Conservation (phyloP, 1,140 invertebrate genomes). For the Aphidius gifuensis region DNA sequence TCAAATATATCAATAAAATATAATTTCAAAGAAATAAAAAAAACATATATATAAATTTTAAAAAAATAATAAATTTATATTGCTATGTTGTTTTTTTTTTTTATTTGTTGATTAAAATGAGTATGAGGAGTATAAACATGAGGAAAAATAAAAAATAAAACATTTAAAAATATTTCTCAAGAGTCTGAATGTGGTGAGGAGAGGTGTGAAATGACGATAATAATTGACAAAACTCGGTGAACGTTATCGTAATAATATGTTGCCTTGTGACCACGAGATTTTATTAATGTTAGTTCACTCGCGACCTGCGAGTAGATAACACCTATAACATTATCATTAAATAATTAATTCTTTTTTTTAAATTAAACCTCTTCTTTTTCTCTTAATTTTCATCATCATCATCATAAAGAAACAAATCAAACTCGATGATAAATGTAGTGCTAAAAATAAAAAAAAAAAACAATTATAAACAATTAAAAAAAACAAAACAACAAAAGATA, state of each 20-base stretch:
- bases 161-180: background rate
- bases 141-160: too few species aligned
- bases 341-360: background rate
- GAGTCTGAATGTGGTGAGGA: slow-evolving; percentile 8
- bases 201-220: slow-evolving; percentile 43
- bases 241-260: slow-evolving; percentile 31
- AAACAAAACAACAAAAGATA: background rate
- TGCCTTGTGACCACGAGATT: slow-evolving; percentile 15
- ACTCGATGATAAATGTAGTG: background rate
- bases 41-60: too few species aligned
- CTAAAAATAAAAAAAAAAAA: background rate
- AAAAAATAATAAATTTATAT: too few species aligned
- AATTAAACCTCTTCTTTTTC: too few species aligned
- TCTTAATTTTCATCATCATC: too few species aligned
- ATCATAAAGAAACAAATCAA: background rate
- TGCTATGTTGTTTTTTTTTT: too few species aligned
- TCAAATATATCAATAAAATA: too few species aligned
- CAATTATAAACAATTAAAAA: too few species aligned
- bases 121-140: too few species aligned
- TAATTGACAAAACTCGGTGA: slow-evolving; percentile 38
- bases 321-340: slow-evolving; percentile 14
- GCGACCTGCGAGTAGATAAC: slow-evolving; percentile 37
- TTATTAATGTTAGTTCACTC: slow-evolving; percentile 41
- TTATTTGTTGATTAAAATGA: too few species aligned
- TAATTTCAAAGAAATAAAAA: too few species aligned